Evolutionary conservation across 2,888 invertebrate species (phyloP), one percentile per base, ranked within the genome.

Genomic region (Dicranocentrus wangi): DNA sequence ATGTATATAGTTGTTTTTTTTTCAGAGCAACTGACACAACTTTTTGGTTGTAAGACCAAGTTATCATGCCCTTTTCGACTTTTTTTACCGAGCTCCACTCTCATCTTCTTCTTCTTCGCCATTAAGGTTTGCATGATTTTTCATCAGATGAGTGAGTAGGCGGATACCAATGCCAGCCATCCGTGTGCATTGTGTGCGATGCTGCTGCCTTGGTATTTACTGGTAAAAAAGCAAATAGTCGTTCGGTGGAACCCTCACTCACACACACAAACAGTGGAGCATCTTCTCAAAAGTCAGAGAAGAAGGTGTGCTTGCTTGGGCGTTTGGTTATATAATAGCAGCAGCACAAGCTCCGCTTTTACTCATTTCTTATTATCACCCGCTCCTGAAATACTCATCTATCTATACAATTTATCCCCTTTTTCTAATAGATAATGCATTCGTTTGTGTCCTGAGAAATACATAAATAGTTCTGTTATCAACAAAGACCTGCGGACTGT

Each of bases 101-200:
- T n/a, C n/a, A n/a, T n/a, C n/a, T n/a, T n/a, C n/a, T n/a, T n/a
- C 32, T 39, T 17, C n/a, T 21, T 61, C 61, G 13, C 28, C 61
- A 61, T 39, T 39, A 61, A 55, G 5, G 10, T 55, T 19, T 51
- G 21, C 21, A 32, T 70, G 63, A 70, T 53, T 53, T 79, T 79
- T 79, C 70, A 71, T 71, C 71, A 71, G 63, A 71, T 65, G 71
- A 79, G 78, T 68, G 72, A 80, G 80, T 80, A 80, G 80, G 72
- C 60, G 72, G 80, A 80, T 58, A 23, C 47, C 60, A 65, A 73
- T 80, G 80, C 80, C 80, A 80, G 63, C 55, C 60, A 43, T 55
- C 60, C 47, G 39, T 75, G 53, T 39, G 65, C 25, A 65, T 27
- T 25, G 25, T 66, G 13, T 25, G 25, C 65, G 53, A 61, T 19